phyloP scores from a whole-genome alignment of 1,140 invertebrate species.

The Aricia agestis region DNA sequence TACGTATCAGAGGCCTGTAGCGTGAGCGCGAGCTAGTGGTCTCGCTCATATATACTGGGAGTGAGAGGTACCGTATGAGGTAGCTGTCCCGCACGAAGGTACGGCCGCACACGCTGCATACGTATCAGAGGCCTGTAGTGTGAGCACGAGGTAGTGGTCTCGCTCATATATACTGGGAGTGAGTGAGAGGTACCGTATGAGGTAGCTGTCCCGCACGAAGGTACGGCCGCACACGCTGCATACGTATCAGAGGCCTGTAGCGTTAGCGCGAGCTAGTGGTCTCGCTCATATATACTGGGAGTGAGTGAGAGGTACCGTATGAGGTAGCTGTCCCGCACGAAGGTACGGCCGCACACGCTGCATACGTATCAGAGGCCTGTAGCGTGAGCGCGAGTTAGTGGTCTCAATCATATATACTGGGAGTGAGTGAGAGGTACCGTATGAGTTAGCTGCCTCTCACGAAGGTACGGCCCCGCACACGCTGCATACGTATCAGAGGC shows the following conservation, averaged over 20 bases:
- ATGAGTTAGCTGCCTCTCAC: constrained; percentile 86
- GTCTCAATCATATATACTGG: too few species aligned
- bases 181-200: constrained; percentile 72
- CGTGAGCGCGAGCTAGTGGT: constrained; percentile 77
- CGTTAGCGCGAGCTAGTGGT: constrained; percentile 76
- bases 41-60: too few species aligned
- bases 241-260: constrained; percentile 78
- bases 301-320: constrained; percentile 50
- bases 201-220: constrained; percentile 85
- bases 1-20: constrained; percentile 81
- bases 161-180: not conserved
- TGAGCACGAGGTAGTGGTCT: constrained; percentile 76
- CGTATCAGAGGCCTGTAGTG: constrained; percentile 80
- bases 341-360: constrained; percentile 75
- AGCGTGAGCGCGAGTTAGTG: too few species aligned
- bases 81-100: constrained; percentile 85
- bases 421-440: constrained; percentile 52
- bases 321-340: constrained; percentile 83
- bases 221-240: constrained; percentile 84
- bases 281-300: too few species aligned
- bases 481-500: constrained; percentile 82
- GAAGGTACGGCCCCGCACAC: constrained; percentile 84
- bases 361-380: constrained; percentile 42
- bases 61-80: constrained; percentile 30
- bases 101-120: constrained; percentile 83